Conservation (phyloP, 2,888 invertebrate genomes). For the Hirtodrosophila trivittata region DNA sequence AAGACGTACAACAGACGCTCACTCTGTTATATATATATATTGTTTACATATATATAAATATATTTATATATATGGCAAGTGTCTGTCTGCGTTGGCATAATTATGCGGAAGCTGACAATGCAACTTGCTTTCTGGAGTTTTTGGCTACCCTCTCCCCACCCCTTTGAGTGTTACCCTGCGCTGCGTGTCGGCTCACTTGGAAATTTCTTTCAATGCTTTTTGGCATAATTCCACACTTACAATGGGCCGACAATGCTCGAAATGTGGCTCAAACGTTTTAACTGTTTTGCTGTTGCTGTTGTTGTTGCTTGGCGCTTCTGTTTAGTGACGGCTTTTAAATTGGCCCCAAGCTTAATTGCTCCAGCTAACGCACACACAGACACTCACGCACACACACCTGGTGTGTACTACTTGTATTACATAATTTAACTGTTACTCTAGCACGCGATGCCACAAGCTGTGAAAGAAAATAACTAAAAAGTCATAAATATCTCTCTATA, state of each 20-base stretch:
- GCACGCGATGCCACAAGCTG: constrained; percentile 43
- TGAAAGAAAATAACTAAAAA: too few species aligned
- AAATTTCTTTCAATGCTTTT: constrained; percentile 56
- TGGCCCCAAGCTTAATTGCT: constrained; percentile 52
- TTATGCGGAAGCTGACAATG: constrained; percentile 80
- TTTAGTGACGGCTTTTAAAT: constrained; percentile 57
- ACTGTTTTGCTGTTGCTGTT: constrained; percentile 30
- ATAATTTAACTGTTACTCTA: constrained; percentile 40
- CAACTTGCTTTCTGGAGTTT: constrained; percentile 60
- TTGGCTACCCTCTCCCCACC: constrained; percentile 11
- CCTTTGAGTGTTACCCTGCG: not conserved
- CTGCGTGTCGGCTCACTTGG: constrained; percentile 37
- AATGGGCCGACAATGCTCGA: constrained; percentile 14
- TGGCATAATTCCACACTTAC: constrained; percentile 62
- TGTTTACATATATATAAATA: constrained; percentile 2
- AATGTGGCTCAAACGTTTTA: constrained; percentile 45
- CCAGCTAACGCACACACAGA: constrained; percentile 19
- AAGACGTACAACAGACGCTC: constrained; percentile 31
- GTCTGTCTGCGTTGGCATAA: constrained; percentile 70
- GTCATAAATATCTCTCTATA: not conserved
- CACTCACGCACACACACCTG: constrained; percentile 12
- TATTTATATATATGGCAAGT: constrained; percentile 45
- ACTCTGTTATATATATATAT: constrained; percentile 31
- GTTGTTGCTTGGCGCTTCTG: constrained; percentile 53
- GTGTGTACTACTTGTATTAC: constrained; percentile 41